Percentiles rank a stretch among this genome's conserved stretches.
Conservation (phyloP, 2,888 invertebrate genomes). For the Epinotia brunnichana region DNA sequence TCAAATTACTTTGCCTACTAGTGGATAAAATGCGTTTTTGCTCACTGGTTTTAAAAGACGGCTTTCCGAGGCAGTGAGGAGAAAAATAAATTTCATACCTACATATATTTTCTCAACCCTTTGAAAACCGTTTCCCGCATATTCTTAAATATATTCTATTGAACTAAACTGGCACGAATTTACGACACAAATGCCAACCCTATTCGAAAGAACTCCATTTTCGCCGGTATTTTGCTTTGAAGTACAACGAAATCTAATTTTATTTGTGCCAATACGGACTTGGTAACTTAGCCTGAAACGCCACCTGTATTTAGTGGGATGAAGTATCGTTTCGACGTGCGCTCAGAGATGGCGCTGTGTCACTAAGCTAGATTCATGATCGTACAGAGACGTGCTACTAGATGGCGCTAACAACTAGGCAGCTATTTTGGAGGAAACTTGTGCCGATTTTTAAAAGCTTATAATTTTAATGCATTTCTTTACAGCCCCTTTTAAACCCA, state of each 20-base stretch:
- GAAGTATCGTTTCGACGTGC: background rate
- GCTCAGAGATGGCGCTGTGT: background rate
- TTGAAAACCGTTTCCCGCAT: conserved; percentile 1
- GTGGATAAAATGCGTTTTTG: no score
- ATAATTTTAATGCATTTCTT: no score
- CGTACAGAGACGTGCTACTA: background rate
- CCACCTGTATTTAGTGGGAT: background rate
- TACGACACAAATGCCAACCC: background rate
- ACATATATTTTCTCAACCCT: background rate
- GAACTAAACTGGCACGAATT: conserved; percentile 6
- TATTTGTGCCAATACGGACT: background rate
- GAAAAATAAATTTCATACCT: no score
- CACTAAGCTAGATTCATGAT: background rate
- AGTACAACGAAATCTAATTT: conserved; percentile 2
- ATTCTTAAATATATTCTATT: conserved; percentile 8
- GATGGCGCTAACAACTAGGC: background rate
- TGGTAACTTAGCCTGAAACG: background rate
- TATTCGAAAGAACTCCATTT: background rate
- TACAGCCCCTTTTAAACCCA: no score
- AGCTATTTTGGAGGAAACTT: no score
- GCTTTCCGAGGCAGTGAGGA: no score
- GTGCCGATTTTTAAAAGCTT: no score
- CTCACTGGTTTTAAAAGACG: no score
- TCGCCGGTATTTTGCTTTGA: background rate
- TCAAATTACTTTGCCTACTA: no score